phyloP scores from a whole-genome alignment of 2,797 vertebrate genomes.

The Ammospiza maritima region DNA sequence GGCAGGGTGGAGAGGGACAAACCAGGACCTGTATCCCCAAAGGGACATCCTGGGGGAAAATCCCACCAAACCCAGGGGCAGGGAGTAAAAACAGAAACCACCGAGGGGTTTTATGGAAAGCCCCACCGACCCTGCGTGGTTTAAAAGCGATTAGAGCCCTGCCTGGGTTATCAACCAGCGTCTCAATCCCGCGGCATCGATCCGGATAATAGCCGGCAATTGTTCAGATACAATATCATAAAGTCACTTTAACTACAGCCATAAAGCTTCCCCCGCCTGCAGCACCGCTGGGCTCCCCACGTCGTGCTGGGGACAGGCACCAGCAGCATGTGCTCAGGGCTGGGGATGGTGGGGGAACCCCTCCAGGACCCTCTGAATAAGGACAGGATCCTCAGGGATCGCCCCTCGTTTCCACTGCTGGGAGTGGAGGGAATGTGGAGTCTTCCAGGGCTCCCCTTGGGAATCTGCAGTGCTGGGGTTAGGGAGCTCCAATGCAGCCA shows the following conservation, averaged over 20 bases:
- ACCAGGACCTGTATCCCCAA: fast-evolving
- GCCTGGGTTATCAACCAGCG: slow-evolving; percentile 53
- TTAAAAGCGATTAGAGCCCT: slow-evolving; percentile 16
- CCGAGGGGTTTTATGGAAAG: background rate
- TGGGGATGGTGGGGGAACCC: background rate
- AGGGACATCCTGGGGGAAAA: fast-evolving
- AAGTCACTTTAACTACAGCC: slow-evolving; percentile 62
- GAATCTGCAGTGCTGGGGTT: fast-evolving
- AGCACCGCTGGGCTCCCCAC: background rate
- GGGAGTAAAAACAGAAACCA: background rate
- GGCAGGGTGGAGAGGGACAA: background rate
- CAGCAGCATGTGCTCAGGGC: fast-evolving
- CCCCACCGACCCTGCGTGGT: background rate
- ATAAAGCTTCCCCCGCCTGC: slow-evolving; percentile 55
- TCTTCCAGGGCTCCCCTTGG: background rate
- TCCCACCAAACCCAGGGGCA: fast-evolving
- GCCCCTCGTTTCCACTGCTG: fast-evolving
- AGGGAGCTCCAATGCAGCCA: background rate
- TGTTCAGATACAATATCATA: slow-evolving; percentile 66
- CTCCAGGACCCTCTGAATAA: background rate
- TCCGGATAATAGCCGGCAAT: slow-evolving; percentile 67
- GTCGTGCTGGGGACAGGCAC: background rate
- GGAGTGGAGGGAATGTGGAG: fast-evolving
- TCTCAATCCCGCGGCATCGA: slow-evolving; percentile 58
- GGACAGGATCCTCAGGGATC: background rate